Evolutionary conservation across 2,797 vertebrate species (phyloP).

Genomic region (Nyctibius grandis): DNA sequence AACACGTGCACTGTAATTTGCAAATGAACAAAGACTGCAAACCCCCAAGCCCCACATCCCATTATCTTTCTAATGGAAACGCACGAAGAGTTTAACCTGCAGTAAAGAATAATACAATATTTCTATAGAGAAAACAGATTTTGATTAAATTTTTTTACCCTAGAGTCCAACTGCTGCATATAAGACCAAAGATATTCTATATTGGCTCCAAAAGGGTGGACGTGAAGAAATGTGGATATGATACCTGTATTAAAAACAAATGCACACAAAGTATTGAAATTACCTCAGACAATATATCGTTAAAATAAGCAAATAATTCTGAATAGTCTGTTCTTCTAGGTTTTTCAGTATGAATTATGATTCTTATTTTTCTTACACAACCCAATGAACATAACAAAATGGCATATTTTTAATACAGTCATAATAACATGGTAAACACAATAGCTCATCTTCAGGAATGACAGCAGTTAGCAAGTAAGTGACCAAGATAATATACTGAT

Average conservation of each 20-base stretch:
- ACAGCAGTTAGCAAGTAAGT: slow-evolving; percentile 53
- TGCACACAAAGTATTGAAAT: background rate
- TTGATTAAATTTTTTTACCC: slow-evolving; percentile 76
- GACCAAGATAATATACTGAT: slow-evolving; percentile 56
- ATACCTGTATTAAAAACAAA: slow-evolving; percentile 81
- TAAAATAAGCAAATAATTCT: background rate
- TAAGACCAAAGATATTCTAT: slow-evolving; percentile 98
- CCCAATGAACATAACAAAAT: slow-evolving; percentile 1
- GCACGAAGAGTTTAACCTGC: background rate
- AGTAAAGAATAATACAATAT: slow-evolving; percentile 31
- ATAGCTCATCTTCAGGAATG: slow-evolving; percentile 42
- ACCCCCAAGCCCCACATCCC: slow-evolving; percentile 14
- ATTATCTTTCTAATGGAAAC: background rate
- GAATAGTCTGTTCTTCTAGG: background rate
- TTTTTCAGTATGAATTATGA: background rate
- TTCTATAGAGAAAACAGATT: slow-evolving; percentile 38
- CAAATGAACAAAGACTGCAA: background rate
- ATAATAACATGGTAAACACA: slow-evolving; percentile 15
- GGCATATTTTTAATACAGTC: slow-evolving; percentile 33
- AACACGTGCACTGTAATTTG: background rate
- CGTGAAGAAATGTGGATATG: slow-evolving; percentile 95
- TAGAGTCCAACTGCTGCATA: slow-evolving; percentile 92
- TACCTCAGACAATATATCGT: background rate
- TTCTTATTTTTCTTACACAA: slow-evolving; percentile 12
- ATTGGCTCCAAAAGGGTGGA: slow-evolving; percentile 96